These are phyloP conservation scores for Stramonita haemastoma DNA, from an alignment of 2,888 invertebrate genomes.

Conservation along the genomic window DNA sequence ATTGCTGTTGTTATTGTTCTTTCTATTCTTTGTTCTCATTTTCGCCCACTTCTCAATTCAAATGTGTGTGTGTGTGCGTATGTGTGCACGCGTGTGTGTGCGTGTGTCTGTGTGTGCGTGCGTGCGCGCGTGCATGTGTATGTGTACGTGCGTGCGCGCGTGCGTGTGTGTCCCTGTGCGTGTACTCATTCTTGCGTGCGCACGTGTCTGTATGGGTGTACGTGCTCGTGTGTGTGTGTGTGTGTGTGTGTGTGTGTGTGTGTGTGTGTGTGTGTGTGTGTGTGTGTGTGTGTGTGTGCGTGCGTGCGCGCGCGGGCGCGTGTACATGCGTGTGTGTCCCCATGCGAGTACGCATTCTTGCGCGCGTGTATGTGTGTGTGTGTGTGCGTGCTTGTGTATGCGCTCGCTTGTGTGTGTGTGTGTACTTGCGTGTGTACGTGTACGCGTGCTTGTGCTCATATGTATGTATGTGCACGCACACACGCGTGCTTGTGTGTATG, in stretches of 20 bases:
- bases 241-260: neutral
- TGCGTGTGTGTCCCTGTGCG: neutral
- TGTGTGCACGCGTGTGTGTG: constrained; percentile 3
- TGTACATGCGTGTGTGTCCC: neutral
- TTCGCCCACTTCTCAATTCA: no score
- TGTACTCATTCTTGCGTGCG: neutral
- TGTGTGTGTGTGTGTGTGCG: neutral
- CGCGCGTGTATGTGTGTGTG: neutral
- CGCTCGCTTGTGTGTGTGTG: neutral
- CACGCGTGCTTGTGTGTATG: no score
- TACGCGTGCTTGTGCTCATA: neutral
- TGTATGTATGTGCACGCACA: no score
- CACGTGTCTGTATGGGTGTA: neutral
- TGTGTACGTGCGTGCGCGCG: neutral
- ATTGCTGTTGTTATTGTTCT: no score
- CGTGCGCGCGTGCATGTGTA: neutral
- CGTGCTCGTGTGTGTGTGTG: neutral
- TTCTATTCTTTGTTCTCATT: no score
- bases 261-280: no score
- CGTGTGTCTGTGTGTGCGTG: constrained; percentile 20
- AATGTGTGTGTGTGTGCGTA: neutral
- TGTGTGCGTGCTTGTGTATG: neutral
- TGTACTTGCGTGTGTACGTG: neutral
- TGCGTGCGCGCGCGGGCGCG: neutral
- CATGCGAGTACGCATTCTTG: neutral